Conservation (phyloP, 2,888 invertebrate species). For the Philaethria dido region DNA sequence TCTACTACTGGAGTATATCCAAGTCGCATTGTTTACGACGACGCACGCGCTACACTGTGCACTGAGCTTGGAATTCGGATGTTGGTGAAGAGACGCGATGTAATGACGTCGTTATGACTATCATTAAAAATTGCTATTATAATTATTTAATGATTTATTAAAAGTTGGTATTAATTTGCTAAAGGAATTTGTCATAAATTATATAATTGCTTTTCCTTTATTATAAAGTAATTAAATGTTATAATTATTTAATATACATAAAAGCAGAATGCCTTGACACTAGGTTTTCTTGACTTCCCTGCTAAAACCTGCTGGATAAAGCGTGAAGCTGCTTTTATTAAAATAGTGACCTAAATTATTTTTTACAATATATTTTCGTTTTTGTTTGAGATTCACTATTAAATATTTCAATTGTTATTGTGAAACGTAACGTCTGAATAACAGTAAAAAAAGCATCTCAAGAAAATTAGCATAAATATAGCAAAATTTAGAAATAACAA, state of each 20-base stretch:
- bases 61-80: slow-evolving; percentile 35
- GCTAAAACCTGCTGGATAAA: neutral
- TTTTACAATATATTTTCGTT: too few species aligned
- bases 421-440: too few species aligned
- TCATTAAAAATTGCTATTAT: slow-evolving; percentile 9
- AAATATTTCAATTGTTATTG: too few species aligned
- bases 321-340: neutral
- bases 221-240: too few species aligned
- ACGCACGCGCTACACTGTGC: neutral
- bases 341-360: too few species aligned
- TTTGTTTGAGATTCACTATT: too few species aligned
- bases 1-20: slow-evolving; percentile 29
- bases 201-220: neutral
- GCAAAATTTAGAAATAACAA: too few species aligned
- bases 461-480: too few species aligned
- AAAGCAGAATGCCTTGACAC: too few species aligned
- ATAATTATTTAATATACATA: too few species aligned
- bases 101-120: neutral
- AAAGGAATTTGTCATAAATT: neutral
- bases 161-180: neutral
- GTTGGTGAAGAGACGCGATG: slow-evolving; percentile 23
- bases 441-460: too few species aligned
- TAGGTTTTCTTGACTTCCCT: neutral
- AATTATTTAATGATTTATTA: neutral
- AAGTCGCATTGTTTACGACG: slow-evolving; percentile 28